Evolutionary conservation across 2,888 invertebrate genomes (phyloP), one percentile per base, ranked within the genome.

Genomic region (Charanyca ferruginea): DNA sequence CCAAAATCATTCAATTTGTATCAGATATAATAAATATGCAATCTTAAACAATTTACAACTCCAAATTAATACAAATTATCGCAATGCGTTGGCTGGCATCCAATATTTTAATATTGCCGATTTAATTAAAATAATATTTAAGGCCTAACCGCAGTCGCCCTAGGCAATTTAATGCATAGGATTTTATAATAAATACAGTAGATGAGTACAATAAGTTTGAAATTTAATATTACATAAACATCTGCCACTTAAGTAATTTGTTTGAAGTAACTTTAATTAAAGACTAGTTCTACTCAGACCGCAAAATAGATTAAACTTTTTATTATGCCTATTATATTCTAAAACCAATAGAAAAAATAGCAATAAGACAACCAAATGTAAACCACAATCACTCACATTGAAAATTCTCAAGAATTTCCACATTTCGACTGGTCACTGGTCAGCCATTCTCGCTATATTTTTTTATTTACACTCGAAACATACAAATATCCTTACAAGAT

Each of bases 41-140:
- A 32, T 69, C 35, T 53, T 44, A 28, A 69, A 44, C n/a, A 54
- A 69, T 69, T 35, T 44, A 38, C 38, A 54, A 49, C 20, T 35
- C 25, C 9, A 74, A 74, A 68, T 68, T 74, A 66, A 74, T 48
- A 73, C 35, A 32, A 25, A 45, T 73, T 32, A 71, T 65, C 66
- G 9, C 35, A 66, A 48, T 35, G n/a, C 49, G 47, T 68, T 75
- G 68, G 76, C 70, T 13, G 13, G 41, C 66, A 44, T 42, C 51
- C 77, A 47, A 61, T 52, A 70, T 54, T 70, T 61, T 20, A 77
- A 61, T 70, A 55, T 55, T 25, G 32, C n/a, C 6, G 1, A 71
- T 52, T 77, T 61, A 61, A 70, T 70, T 77, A 70, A 72, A 62
- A 45, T 62, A 42, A 44, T 70, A 69, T 70, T 49, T 38, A 25